Evolutionary conservation across 2,797 vertebrate genomes (phyloP).

Genomic region (Manis pentadactyla): DNA sequence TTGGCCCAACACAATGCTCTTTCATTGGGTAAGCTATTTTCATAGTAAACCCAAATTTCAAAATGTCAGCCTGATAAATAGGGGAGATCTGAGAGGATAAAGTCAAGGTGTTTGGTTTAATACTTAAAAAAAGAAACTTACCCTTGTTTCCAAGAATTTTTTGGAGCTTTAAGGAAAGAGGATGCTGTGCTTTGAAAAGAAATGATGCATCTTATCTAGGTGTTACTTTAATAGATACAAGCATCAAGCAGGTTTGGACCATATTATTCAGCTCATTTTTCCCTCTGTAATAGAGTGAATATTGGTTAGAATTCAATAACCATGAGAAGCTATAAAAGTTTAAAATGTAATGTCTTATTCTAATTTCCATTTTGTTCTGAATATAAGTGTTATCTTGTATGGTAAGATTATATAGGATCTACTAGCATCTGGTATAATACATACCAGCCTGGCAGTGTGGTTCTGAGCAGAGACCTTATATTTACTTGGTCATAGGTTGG

Average conservation of each 20-base stretch:
- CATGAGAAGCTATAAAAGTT: constrained; percentile 55
- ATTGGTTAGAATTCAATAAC: constrained; percentile 63
- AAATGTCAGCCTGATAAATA: constrained; percentile 80
- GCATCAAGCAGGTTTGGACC: constrained; percentile 51
- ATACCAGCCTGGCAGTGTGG: neutral
- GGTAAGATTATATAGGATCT: neutral
- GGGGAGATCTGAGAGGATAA: constrained; percentile 71
- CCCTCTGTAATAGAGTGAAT: constrained; percentile 29
- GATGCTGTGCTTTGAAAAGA: constrained; percentile 1
- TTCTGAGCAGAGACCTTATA: neutral
- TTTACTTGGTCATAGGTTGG: neutral
- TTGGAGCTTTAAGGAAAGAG: constrained; percentile 57
- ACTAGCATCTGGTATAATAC: neutral
- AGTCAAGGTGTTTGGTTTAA: constrained; percentile 77
- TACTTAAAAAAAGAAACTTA: constrained; percentile 42
- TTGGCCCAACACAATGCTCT: constrained; percentile 54
- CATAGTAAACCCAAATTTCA: constrained; percentile 75
- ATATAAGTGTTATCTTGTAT: neutral
- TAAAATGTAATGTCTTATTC: constrained; percentile 50
- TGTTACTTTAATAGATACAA: constrained; percentile 46
- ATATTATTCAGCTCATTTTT: constrained; percentile 52
- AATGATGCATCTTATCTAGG: constrained; percentile 11
- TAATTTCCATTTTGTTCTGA: constrained; percentile 58
- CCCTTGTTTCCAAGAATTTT: constrained; percentile 62
- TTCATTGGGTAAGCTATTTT: constrained; percentile 78